Evolutionary conservation across 1,140 invertebrate species (phyloP), one percentile per base, ranked within the genome.

Genomic region (Diabrotica undecimpunctata): DNA sequence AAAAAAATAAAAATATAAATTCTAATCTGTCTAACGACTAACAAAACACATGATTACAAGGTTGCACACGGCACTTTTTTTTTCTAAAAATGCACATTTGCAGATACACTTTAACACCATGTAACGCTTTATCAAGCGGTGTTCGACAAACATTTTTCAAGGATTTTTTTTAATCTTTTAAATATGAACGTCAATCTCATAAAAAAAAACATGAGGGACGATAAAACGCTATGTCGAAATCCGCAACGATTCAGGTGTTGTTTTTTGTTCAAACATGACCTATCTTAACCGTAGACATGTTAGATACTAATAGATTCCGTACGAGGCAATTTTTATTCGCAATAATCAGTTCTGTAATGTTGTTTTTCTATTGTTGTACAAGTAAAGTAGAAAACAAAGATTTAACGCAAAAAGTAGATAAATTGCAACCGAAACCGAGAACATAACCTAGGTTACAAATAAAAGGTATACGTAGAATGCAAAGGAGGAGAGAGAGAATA

Each of bases 11-110:
- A 46, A 46, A 46, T 10, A 46, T 10, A 46, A 10, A 46, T 10
- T 10, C 41, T 46, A 46, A 46, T 46, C 41, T 46, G 41, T 46
- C 41, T 46, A 46, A 46, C n/a, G 25, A 46, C 41, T 46, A n/a
- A 46, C 8, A 46, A 46, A 46, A 46, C 41, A 46, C 41, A 46
- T 46, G 41, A 46, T 46, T 46, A 46, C 41, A 2, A 46, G n/a
- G 6, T 6, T 46, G 41, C 41, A 5, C 41, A 46, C 41, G 41
- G n/a, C 41, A 46, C 41, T 46, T 46, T 46, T 46, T 41, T 46
- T 46, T 46, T 46, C 41, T 46, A 46, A 46, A 46, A 46, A 46
- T 46, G 41, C 41, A 46, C 41, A 46, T 46, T 46, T 46, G 41
- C 41, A 46, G 41, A 46, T 46, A 46, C 41, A 46, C 41, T 46